These are phyloP conservation scores for Crocidura indochinensis DNA, from an alignment of 2,797 vertebrate species.

Conservation along the genomic window DNA sequence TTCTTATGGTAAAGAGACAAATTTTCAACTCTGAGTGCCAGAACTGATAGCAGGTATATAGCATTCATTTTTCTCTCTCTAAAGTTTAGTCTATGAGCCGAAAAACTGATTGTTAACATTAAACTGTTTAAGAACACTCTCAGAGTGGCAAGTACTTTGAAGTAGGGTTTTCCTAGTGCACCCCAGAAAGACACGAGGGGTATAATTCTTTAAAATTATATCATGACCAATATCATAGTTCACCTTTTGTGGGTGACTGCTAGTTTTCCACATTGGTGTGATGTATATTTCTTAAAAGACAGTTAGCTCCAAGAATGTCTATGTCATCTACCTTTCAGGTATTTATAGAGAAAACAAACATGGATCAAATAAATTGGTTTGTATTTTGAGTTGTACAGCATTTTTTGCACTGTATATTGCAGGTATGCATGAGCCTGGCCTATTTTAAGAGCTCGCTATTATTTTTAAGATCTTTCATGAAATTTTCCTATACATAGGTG, in stretches of 20 bases:
- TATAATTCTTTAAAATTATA: conserved; percentile 86
- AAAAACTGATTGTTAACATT: conserved; percentile 58
- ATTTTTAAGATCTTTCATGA: too few relatives aligned
- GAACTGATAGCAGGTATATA: conserved; percentile 58
- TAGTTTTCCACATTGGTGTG: conserved; percentile 78
- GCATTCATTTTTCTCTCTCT: conserved; percentile 14
- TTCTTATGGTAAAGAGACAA: conserved; percentile 59
- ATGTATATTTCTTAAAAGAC: conserved; percentile 68
- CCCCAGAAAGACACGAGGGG: conserved; percentile 69
- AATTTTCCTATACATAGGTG: too few relatives aligned
- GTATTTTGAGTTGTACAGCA: background rate
- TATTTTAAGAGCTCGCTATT: background rate
- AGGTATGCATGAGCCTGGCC: background rate
- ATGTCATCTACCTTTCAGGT: background rate
- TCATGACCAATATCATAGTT: conserved; percentile 85
- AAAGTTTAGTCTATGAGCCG: conserved; percentile 65
- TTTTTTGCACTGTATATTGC: conserved; percentile 1
- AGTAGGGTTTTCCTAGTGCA: conserved; percentile 73
- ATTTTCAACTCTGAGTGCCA: conserved; percentile 14
- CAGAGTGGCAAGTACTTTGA: conserved; percentile 73
- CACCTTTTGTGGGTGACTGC: conserved; percentile 72
- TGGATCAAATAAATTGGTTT: background rate
- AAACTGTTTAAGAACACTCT: conserved; percentile 77
- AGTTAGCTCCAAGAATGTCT: background rate
- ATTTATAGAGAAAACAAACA: background rate